Base-by-base conservation (phyloP, 2,888 invertebrate species). In the Melinopterus prodromus region DNA sequence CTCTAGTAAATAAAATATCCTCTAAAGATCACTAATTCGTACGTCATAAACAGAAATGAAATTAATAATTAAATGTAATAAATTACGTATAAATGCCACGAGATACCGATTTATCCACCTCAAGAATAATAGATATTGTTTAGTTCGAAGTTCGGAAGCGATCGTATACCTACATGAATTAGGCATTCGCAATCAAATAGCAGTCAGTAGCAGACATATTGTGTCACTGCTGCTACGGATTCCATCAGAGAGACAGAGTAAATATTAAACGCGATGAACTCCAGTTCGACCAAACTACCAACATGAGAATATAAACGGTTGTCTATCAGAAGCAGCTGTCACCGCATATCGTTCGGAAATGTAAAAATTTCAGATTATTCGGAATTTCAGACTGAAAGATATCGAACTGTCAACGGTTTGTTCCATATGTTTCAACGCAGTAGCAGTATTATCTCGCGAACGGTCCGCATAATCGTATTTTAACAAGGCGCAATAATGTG, bases 391-490 rank as follows among this genome's bases (percentile, higher is more conserved):
- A 12, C 53, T 53, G 12, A 53, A 53, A 7, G 53, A 9, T 53
- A 53, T 53, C 53, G 53, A 53, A 53, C 53, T 53, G 53, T 53
- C 53, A 53, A 7, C 53, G 53, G 12, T 53, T 53, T 53, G 53
- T 53, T 53, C 5, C 53, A 12, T 2, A 9, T 53, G 53, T 53
- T 53, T 53, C 53, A 12, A 53, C 53, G 53, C 12, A 53, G 5
- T 3, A 53, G 12, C 53, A 12, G 53, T 53, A 53, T 53, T 53
- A 53, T 53, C 53, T 53, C 7, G 53, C 53, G 12, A 53, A 1
- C 53, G 53, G 53, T 53, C 53, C 53, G 53, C 53, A 53, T 53
- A 53, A 53, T 53, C 53, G 53, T 53, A 53, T 53, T 53, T 53
- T 53, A 53, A 53, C 53, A 53, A 53, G 53, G 53, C 53, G 12